phyloP scores from a whole-genome alignment of 2,113 vertebrate genomes.

The Macrotus californicus region DNA sequence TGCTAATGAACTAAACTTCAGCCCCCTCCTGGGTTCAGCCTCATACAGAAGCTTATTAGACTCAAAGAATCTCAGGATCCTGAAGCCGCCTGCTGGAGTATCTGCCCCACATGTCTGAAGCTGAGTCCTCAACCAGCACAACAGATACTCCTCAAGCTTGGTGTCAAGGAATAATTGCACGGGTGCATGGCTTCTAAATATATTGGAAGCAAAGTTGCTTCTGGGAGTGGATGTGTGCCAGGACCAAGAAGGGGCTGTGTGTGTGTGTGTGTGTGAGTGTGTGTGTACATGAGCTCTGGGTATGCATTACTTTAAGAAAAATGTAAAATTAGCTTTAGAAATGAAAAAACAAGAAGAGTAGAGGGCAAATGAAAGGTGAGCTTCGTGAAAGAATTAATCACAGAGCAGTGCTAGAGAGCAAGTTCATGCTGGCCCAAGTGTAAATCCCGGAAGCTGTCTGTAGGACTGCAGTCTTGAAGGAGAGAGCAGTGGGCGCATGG shows the following conservation, averaged over 20 bases:
- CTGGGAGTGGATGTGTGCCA: background rate
- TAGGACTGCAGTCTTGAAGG: background rate
- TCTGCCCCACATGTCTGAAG: rapidly evolving
- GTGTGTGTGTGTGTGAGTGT: too few species aligned
- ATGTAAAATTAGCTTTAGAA: background rate
- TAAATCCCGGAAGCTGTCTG: too few species aligned
- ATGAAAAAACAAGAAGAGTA: background rate
- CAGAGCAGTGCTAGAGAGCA: background rate
- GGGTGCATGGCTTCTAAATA: background rate
- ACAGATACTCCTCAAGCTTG: background rate
- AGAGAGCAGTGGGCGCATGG: rapidly evolving
- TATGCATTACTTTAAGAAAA: background rate
- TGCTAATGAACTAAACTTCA: background rate
- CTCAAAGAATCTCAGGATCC: background rate
- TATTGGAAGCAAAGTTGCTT: background rate
- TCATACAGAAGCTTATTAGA: background rate
- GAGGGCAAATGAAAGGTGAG: background rate
- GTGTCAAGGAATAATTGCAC: background rate
- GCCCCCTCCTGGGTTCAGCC: background rate
- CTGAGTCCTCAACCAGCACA: background rate
- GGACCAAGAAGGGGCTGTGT: background rate
- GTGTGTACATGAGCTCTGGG: background rate
- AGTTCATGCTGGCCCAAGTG: background rate
- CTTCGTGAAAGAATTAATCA: background rate
- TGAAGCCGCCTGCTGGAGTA: background rate